Percentiles rank a stretch among this genome's conserved stretches.
Conservation (phyloP, 2,888 invertebrate species). For the Aquatica leii region DNA sequence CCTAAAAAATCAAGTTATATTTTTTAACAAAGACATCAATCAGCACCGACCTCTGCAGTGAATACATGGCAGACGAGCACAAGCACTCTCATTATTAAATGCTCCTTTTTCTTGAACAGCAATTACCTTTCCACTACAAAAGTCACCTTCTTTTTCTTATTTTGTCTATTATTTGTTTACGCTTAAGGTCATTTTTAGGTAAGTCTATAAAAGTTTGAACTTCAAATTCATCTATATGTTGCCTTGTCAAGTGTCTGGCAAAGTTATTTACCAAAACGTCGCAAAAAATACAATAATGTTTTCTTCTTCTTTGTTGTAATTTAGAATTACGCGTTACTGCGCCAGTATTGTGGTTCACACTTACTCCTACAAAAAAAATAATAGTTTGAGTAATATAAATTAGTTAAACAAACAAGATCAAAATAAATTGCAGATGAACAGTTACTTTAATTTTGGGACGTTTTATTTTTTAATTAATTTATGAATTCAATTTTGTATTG, state of each 20-base stretch:
- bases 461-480: too few species aligned
- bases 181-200: slow-evolving; percentile 18
- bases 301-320: too few species aligned
- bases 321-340: too few species aligned
- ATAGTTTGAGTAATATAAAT: too few species aligned
- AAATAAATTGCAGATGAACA: too few species aligned
- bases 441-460: too few species aligned
- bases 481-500: too few species aligned
- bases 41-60: slow-evolving; percentile 23
- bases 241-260: slow-evolving; percentile 24
- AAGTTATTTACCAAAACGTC: slow-evolving; percentile 20
- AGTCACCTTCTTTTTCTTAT: slow-evolving; percentile 32
- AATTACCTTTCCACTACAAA: slow-evolving; percentile 17
- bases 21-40: too few species aligned
- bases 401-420: too few species aligned
- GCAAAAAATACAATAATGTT: too few species aligned
- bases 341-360: too few species aligned
- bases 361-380: too few species aligned
- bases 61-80: slow-evolving; percentile 26
- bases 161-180: slow-evolving; percentile 35
- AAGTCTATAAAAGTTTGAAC: slow-evolving; percentile 18
- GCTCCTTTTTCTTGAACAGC: slow-evolving; percentile 12
- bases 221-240: slow-evolving; percentile 25
- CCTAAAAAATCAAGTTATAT: background rate
- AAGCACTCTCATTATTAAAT: background rate